Evolutionary conservation across 2,113 vertebrate genomes (phyloP).

Genomic region (Saguinus midas): DNA sequence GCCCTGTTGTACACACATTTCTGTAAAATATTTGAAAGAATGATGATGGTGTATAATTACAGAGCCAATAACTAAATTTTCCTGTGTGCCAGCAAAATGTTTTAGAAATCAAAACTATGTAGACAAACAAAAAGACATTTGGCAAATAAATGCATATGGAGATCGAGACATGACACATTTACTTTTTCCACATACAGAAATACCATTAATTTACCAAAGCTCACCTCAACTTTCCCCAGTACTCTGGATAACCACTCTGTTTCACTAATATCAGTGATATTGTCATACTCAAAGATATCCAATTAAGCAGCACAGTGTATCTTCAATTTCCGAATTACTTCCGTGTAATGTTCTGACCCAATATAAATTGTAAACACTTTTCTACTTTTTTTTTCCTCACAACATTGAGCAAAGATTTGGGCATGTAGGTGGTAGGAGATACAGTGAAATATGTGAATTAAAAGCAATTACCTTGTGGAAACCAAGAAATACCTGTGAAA

Average conservation of each 20-base stretch:
- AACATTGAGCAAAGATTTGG: neutral
- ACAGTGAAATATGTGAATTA: neutral
- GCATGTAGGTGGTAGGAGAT: rapidly evolving
- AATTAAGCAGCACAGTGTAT: neutral
- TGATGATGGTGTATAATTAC: neutral
- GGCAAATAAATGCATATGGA: neutral
- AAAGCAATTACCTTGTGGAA: neutral
- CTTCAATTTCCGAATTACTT: neutral
- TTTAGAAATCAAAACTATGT: neutral
- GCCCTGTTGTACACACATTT: neutral
- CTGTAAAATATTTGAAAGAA: constrained; percentile 60
- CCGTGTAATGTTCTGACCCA: neutral
- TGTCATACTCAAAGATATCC: neutral
- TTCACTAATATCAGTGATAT: neutral
- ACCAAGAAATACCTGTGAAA: neutral
- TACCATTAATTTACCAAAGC: neutral
- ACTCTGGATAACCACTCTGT: neutral
- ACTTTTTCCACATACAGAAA: neutral
- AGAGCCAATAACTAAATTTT: neutral
- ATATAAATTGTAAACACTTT: neutral
- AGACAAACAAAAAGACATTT: neutral
- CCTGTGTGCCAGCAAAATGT: neutral
- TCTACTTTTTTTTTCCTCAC: neutral
- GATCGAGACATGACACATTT: neutral
- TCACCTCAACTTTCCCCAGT: neutral